Evolutionary conservation across 2,797 vertebrate species (phyloP).

Genomic region (Falco berigora): DNA sequence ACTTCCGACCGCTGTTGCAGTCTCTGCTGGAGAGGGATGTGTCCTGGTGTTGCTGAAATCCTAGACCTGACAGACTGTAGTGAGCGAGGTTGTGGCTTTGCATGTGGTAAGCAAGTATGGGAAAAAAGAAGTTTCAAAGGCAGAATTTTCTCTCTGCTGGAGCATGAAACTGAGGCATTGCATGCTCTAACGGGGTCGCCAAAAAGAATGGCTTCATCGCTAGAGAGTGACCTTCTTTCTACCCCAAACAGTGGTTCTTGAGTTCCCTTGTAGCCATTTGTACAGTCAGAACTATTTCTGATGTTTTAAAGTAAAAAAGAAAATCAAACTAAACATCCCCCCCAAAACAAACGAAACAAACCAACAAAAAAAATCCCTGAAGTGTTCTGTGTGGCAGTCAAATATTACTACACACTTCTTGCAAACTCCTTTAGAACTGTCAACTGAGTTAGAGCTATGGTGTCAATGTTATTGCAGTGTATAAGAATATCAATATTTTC

Average conservation of each 20-base stretch:
- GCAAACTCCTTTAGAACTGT: neutral
- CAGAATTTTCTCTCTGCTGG: neutral
- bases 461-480: neutral
- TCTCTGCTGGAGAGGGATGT: neutral
- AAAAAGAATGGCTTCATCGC: neutral
- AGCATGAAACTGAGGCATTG: neutral
- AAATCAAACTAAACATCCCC: fast-evolving
- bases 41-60: neutral
- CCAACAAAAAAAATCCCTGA: neutral
- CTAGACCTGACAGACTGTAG: no score
- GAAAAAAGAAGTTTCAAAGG: neutral
- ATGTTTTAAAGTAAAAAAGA: neutral
- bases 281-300: neutral
- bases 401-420: neutral
- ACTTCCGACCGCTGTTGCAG: neutral
- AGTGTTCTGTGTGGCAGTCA: neutral
- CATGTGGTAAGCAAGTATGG: neutral
- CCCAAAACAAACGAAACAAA: neutral
- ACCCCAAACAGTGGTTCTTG: neutral
- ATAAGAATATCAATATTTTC: neutral
- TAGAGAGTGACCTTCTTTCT: neutral
- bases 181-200: neutral
- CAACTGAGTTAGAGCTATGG: neutral
- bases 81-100: neutral
- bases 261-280: neutral